A percentile compares a stretch with the other conserved stretches of the same genome.
phyloP scores from a whole-genome alignment of 2,113 vertebrate genomes.

The Jaculus jaculus region DNA sequence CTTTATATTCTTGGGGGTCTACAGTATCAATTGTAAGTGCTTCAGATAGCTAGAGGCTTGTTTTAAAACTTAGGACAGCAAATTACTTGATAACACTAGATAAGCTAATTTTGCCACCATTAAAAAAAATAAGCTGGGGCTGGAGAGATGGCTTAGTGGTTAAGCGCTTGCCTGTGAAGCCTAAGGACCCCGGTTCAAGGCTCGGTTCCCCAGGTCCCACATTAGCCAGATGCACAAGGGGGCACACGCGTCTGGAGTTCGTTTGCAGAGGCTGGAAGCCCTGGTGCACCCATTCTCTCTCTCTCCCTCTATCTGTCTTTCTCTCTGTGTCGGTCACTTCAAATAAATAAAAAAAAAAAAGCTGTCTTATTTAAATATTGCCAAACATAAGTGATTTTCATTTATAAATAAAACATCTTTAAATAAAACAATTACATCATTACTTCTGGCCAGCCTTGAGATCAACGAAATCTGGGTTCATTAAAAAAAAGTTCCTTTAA shows the following conservation, averaged over 20 bases:
- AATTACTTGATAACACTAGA: neutral
- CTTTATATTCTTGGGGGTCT: neutral
- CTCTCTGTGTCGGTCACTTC: too few species aligned
- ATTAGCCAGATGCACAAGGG: too few species aligned
- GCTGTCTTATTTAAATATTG: too few species aligned
- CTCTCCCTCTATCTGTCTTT: too few species aligned
- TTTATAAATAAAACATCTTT: neutral
- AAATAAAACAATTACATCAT: neutral
- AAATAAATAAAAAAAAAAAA: too few species aligned
- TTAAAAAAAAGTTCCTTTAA: neutral
- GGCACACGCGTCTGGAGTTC: too few species aligned
- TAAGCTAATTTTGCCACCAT: neutral
- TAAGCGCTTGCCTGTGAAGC: too few species aligned
- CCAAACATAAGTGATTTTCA: neutral
- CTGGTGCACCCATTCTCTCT: too few species aligned
- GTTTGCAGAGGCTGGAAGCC: too few species aligned
- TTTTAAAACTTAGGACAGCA: neutral
- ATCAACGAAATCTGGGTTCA: neutral
- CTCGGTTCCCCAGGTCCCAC: too few species aligned
- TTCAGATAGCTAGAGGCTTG: neutral
- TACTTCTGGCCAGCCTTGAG: neutral
- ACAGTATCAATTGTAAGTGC: neutral
- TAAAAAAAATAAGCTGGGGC: constrained; percentile 36
- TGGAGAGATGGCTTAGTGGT: too few species aligned
- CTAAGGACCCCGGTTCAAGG: too few species aligned